phyloP scores from a whole-genome alignment of 2,113 vertebrate species.

The Ptilorrhoa leucosticta region DNA sequence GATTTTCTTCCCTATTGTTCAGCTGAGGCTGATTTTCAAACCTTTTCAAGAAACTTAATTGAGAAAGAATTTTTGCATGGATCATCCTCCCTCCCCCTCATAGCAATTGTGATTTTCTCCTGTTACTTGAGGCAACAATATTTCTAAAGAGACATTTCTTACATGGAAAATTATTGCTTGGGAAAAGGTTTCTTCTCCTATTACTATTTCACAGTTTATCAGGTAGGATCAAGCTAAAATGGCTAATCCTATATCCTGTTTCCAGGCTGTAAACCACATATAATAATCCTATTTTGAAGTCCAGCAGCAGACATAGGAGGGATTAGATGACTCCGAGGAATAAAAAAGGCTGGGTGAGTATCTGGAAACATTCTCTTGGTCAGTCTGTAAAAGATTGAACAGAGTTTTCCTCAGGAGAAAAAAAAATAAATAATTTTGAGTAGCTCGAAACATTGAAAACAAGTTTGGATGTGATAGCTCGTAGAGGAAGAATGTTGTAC shows the following conservation, averaged over 20 bases:
- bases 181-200: not conserved
- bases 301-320: not conserved
- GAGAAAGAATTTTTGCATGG: not conserved
- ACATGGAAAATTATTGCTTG: not conserved
- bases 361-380: not conserved
- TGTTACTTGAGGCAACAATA: not conserved
- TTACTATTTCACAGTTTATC: conserved; percentile 5
- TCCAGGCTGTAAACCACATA: not conserved
- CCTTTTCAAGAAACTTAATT: not conserved
- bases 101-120: not conserved
- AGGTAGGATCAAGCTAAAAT: not conserved
- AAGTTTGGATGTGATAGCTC: not conserved
- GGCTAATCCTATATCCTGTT: not conserved
- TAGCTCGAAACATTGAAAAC: not conserved
- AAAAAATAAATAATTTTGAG: not conserved
- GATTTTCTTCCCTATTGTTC: not conserved
- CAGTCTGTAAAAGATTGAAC: not conserved
- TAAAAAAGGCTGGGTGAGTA: not conserved
- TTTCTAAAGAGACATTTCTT: not conserved
- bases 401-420: not conserved
- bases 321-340: not conserved
- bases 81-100: not conserved
- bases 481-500: not conserved
- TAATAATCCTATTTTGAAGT: conserved; percentile 28
- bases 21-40: not conserved